Evolutionary conservation across 2,888 invertebrate genomes (phyloP).

Genomic region (Junonia oenone): DNA sequence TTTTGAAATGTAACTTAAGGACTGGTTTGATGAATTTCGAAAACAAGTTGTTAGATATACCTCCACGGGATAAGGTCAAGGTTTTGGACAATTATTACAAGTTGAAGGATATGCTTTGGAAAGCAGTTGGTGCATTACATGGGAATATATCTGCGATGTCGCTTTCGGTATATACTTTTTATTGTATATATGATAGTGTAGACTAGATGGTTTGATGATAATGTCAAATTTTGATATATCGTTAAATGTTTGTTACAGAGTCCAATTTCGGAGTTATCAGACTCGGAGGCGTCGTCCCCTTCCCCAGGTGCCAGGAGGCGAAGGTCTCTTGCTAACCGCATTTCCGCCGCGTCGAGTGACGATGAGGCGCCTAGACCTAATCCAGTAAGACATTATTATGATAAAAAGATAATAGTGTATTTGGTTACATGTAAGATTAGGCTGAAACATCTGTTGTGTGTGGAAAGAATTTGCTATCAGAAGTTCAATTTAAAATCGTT

Average conservation of each 20-base stretch:
- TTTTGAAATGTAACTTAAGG: constrained; percentile 51
- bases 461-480: too few species aligned
- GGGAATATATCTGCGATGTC: constrained; percentile 44
- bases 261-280: constrained; percentile 81
- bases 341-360: constrained; percentile 69
- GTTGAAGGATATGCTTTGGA: constrained; percentile 57
- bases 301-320: constrained; percentile 52
- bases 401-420: background rate
- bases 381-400: constrained; percentile 40
- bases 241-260: constrained; percentile 44
- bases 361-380: constrained; percentile 53
- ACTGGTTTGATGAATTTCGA: constrained; percentile 46
- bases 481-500: too few species aligned
- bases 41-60: constrained; percentile 38
- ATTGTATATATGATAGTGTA: too few species aligned
- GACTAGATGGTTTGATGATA: background rate
- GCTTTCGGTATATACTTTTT: constrained; percentile 6
- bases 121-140: constrained; percentile 54
- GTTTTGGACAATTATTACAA: constrained; percentile 44
- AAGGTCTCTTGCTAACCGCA: constrained; percentile 52
- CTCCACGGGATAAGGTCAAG: constrained; percentile 35
- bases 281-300: constrained; percentile 71
- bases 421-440: too few species aligned
- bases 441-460: too few species aligned
- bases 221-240: background rate